Evolutionary conservation across 2,113 vertebrate genomes (phyloP).

Genomic region (Turdus rufiventris): DNA sequence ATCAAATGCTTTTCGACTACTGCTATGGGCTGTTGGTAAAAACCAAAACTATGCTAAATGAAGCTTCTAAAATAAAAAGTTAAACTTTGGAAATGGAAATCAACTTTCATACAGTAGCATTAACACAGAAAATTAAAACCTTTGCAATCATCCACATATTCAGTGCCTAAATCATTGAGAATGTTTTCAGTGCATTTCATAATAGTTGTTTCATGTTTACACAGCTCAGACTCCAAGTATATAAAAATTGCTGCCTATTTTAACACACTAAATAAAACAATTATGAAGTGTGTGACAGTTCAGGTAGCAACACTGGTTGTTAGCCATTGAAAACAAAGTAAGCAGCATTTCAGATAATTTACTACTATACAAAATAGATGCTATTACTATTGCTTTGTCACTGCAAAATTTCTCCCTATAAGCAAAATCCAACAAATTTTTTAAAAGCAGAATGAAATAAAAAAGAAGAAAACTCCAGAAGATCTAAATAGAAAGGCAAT

Average conservation of each 20-base stretch:
- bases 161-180: not conserved
- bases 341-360: not conserved
- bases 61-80: not conserved
- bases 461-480: not conserved
- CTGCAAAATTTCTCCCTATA: not conserved
- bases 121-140: not conserved
- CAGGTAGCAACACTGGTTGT: not conserved
- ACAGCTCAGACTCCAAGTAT: not conserved
- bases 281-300: not conserved
- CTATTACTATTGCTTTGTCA: not conserved
- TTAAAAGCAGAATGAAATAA: not conserved
- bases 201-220: not conserved
- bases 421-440: not conserved
- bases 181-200: not conserved
- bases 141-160: not conserved
- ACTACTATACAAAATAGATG: not conserved
- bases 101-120: not conserved
- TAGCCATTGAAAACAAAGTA: not conserved
- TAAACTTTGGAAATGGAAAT: not conserved
- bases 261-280: not conserved
- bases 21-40: not conserved
- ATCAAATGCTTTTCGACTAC: not conserved
- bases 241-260: not conserved
- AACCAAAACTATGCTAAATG: constrained; percentile 14
- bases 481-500: not conserved